Evolutionary conservation across 2,888 invertebrate genomes (phyloP).

Genomic region (Cyclophora punctaria): DNA sequence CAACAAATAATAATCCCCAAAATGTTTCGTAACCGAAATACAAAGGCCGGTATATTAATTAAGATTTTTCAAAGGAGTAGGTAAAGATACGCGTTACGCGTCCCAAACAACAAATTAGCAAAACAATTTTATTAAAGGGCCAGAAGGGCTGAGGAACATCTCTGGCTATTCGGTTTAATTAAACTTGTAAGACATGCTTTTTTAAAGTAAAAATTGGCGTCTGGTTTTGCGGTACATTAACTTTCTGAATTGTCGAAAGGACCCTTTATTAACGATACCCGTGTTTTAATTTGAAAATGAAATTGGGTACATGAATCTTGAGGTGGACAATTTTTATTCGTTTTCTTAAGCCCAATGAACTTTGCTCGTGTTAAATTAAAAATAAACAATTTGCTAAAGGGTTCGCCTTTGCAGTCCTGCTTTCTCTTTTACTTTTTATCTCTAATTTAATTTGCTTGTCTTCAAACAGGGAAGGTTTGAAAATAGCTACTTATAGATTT

Average conservation of each 20-base stretch:
- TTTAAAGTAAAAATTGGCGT: constrained; percentile 6
- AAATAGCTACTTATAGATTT: too few species aligned
- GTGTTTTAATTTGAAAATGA: too few species aligned
- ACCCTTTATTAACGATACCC: background rate
- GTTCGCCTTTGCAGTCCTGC: too few species aligned
- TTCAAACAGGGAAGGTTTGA: too few species aligned
- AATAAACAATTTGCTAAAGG: too few species aligned
- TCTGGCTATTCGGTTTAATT: constrained; percentile 30
- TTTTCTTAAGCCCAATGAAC: too few species aligned
- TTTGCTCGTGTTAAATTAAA: too few species aligned
- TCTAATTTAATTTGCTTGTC: too few species aligned
- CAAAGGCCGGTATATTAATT: constrained; percentile 17
- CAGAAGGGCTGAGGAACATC: constrained; percentile 14
- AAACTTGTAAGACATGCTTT: constrained; percentile 26
- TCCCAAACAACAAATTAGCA: constrained; percentile 29
- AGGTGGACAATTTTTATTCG: too few species aligned
- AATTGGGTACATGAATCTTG: too few species aligned
- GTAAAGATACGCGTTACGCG: constrained; percentile 13
- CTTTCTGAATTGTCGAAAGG: constrained; percentile 2
- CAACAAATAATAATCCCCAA: constrained; percentile 4
- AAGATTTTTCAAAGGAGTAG: constrained; percentile 21
- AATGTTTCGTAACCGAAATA: constrained; percentile 10
- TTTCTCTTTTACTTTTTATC: too few species aligned
- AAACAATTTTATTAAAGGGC: constrained; percentile 27
- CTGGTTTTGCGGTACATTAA: constrained; percentile 9